Percentiles rank a stretch among this genome's conserved stretches.
phyloP scores from a whole-genome alignment of 2,888 invertebrate species.

The Latrodectus elegans region DNA sequence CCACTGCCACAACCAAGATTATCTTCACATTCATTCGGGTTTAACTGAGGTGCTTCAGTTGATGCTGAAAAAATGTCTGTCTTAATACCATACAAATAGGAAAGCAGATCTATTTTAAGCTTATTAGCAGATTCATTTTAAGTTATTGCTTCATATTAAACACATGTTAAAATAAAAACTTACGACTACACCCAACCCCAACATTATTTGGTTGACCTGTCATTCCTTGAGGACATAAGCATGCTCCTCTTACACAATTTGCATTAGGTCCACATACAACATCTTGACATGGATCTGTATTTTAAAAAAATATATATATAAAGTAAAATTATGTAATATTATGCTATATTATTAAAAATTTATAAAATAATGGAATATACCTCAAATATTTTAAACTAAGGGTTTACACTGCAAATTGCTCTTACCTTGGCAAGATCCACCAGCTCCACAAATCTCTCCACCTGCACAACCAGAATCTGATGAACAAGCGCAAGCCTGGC shows the following conservation, averaged over 20 bases:
- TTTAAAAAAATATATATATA: not conserved
- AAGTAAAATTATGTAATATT: not conserved
- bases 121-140: not conserved
- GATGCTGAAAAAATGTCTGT: conserved; percentile 27
- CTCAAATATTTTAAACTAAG: not conserved
- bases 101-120: not conserved
- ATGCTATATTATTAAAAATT: not conserved
- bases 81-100: too few relatives aligned
- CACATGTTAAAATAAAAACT: conserved; percentile 14
- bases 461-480: conserved; percentile 53
- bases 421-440: conserved; percentile 61
- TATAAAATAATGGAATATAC: not conserved
- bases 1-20: conserved; percentile 66
- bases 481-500: conserved; percentile 62
- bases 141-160: not conserved
- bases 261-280: conserved; percentile 87
- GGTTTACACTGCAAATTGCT: not conserved
- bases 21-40: conserved; percentile 64
- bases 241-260: conserved; percentile 83
- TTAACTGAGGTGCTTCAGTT: conserved; percentile 47
- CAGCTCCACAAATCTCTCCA: conserved; percentile 63
- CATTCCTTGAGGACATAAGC: conserved; percentile 86
- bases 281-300: conserved; percentile 82
- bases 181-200: conserved; percentile 73
- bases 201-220: conserved; percentile 83